Percentiles rank a stretch among this genome's conserved stretches.
phyloP scores from a whole-genome alignment of 2,888 invertebrate species.

The Podotricha telesiphe region DNA sequence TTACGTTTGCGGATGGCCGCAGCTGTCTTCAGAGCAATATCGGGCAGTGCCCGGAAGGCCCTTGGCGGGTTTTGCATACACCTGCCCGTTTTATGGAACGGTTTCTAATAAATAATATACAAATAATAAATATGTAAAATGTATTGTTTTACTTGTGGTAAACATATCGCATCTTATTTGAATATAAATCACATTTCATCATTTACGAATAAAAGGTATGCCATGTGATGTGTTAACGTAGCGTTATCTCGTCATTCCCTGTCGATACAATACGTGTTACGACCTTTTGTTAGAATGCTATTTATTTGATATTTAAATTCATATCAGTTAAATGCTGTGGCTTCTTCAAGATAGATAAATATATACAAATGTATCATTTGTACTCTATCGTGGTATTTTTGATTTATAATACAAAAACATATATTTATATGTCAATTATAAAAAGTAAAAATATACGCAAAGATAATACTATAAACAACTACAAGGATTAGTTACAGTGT shows the following conservation, averaged over 20 bases:
- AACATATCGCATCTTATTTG: not conserved
- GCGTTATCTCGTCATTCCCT: constrained; percentile 1
- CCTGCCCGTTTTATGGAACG: constrained; percentile 26
- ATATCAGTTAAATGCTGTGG: not conserved
- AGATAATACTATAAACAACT: not conserved
- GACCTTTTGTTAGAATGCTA: not conserved
- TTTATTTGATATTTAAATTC: not conserved
- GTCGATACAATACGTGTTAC: not conserved
- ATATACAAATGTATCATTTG: not conserved
- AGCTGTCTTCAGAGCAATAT: constrained; percentile 70
- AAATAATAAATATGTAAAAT: constrained; percentile 2
- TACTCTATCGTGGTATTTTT: too few species aligned
- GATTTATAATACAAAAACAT: too few species aligned
- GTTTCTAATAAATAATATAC: constrained; percentile 11
- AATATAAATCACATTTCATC: constrained; percentile 9
- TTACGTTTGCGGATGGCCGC: constrained; percentile 71
- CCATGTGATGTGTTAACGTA: constrained; percentile 1
- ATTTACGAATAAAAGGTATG: not conserved
- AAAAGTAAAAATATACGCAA: not conserved
- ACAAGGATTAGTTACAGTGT: constrained; percentile 3
- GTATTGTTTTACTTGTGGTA: not conserved
- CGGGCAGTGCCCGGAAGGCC: constrained; percentile 40
- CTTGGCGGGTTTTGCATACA: constrained; percentile 36
- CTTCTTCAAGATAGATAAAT: not conserved
- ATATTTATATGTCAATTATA: too few species aligned